These are phyloP conservation scores for Heterotilapia buettikoferi DNA, from an alignment of 2,113 vertebrate genomes.

Conservation along the genomic window DNA sequence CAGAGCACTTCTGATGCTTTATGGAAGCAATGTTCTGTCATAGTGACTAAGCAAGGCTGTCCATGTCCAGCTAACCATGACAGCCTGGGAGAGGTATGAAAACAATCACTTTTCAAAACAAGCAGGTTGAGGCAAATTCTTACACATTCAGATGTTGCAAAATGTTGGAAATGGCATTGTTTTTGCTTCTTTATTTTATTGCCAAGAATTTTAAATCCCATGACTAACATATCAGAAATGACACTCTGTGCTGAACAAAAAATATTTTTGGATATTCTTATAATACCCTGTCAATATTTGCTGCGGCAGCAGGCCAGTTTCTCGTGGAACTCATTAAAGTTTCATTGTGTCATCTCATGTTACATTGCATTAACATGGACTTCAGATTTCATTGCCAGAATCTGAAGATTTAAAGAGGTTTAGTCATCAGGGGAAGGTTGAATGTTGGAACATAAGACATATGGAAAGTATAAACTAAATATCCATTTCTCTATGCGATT, in stretches of 20 bases:
- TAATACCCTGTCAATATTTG: constrained; percentile 32
- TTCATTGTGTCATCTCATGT: constrained; percentile 26
- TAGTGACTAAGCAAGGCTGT: constrained; percentile 40
- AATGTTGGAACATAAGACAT: not conserved
- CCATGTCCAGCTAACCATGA: constrained; percentile 30
- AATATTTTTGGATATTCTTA: constrained; percentile 22
- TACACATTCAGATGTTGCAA: constrained; percentile 8
- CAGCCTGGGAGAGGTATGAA: constrained; percentile 1
- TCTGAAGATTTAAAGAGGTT: not conserved
- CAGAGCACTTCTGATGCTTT: constrained; percentile 26
- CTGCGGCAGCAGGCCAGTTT: constrained; percentile 2
- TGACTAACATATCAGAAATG: not conserved
- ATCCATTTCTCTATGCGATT: not conserved
- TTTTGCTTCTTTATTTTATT: not conserved
- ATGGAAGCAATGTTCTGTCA: constrained; percentile 28
- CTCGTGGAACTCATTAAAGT: constrained; percentile 33
- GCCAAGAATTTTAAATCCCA: not conserved
- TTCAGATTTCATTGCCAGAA: not conserved
- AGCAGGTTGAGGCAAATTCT: not conserved
- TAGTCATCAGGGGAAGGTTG: not conserved
- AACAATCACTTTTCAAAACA: constrained; percentile 11
- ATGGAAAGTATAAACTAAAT: not conserved
- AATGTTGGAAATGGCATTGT: constrained; percentile 7
- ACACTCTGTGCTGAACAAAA: not conserved
- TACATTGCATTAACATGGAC: not conserved